A percentile compares a stretch with the other conserved stretches of the same genome.
Evolutionary conservation across 2,888 invertebrate genomes (phyloP).

Genomic region (Toxonevra muliebris): DNA sequence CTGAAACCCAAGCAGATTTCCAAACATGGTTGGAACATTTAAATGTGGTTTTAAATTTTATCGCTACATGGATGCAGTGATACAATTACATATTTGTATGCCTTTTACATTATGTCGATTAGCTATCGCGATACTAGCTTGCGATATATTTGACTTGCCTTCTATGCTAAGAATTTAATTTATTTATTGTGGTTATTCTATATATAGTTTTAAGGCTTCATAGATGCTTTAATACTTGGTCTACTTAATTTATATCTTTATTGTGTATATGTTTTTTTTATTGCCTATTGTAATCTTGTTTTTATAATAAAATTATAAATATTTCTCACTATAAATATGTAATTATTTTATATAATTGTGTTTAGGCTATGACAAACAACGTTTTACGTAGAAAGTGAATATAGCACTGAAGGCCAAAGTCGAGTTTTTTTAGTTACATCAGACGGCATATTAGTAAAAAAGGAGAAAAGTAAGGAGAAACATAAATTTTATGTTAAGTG

Average conservation of each 20-base stretch:
- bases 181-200: background rate
- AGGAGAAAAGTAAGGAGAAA: too few relatives aligned
- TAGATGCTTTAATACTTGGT: background rate
- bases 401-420: too few relatives aligned
- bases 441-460: too few relatives aligned
- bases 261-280: background rate
- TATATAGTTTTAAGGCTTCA: background rate
- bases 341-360: too few relatives aligned
- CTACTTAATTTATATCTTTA: background rate
- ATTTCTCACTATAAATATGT: too few relatives aligned
- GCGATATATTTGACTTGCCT: slow-evolving; percentile 13
- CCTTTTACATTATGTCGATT: too few relatives aligned
- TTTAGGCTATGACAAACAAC: too few relatives aligned
- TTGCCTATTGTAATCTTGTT: too few relatives aligned
- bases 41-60: slow-evolving; percentile 64
- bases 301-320: too few relatives aligned
- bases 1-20: slow-evolving; percentile 66
- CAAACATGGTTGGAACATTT: slow-evolving; percentile 65
- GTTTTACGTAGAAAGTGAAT: too few relatives aligned
- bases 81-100: background rate
- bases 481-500: too few relatives aligned
- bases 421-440: too few relatives aligned
- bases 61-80: slow-evolving; percentile 63
- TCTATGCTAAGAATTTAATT: background rate
- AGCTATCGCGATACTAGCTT: background rate